Percentiles rank a stretch among this genome's conserved stretches.
phyloP scores from a whole-genome alignment of 2,797 vertebrate genomes.

The Pagetopsis macropterus region DNA sequence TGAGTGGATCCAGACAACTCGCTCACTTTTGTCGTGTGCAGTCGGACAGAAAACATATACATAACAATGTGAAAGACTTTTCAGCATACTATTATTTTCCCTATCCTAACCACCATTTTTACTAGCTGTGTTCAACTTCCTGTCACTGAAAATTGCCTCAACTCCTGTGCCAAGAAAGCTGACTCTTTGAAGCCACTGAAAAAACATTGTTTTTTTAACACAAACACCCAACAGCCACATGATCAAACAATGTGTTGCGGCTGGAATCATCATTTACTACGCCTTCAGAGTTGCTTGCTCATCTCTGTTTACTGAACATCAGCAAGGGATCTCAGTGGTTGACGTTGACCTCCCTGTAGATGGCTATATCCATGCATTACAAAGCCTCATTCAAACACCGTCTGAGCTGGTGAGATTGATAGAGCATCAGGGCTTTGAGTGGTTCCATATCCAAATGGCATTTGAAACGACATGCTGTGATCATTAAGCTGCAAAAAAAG shows the following conservation, averaged over 20 bases:
- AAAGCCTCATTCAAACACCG: constrained; percentile 11
- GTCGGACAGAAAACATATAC: constrained; percentile 15
- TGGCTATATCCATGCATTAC: not conserved
- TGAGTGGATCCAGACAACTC: constrained; percentile 60
- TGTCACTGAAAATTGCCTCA: not conserved
- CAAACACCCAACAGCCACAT: not conserved
- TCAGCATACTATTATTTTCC: not conserved
- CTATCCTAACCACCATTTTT: constrained; percentile 6
- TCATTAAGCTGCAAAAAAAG: constrained; percentile 11
- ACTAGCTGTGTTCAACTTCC: not conserved
- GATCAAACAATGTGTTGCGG: constrained; percentile 21
- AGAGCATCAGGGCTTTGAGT: constrained; percentile 9
- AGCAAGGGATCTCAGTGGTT: constrained; percentile 11
- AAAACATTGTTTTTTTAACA: not conserved
- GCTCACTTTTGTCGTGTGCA: constrained; percentile 57
- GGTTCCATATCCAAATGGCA: constrained; percentile 8
- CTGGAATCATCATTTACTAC: constrained; percentile 17
- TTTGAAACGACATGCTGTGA: constrained; percentile 19
- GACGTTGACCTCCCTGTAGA: constrained; percentile 2
- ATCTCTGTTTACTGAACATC: constrained; percentile 27
- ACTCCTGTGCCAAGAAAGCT: constrained; percentile 10
- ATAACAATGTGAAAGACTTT: constrained; percentile 3
- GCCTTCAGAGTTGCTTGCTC: constrained; percentile 20
- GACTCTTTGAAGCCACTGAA: not conserved
- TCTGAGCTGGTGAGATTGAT: constrained; percentile 21